A percentile compares a stretch with the other conserved stretches of the same genome.
Conservation (phyloP, 2,113 vertebrate species). For the Xenotilapia leptura region DNA sequence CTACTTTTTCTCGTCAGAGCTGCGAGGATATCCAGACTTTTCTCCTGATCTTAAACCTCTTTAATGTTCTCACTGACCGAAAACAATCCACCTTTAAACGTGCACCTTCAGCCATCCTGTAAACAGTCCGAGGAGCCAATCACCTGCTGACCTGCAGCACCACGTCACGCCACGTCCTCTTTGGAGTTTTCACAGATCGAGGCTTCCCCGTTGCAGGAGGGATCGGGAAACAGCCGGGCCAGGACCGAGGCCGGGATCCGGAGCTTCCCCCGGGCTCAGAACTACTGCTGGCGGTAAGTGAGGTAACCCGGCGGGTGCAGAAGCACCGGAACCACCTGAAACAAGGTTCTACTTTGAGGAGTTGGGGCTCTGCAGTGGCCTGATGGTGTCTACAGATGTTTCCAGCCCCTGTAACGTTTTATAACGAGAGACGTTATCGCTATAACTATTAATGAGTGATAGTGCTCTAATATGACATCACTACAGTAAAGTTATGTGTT, state of each 20-base stretch:
- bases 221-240: neutral
- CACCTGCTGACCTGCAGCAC: slow-evolving; percentile 23
- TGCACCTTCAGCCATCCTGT: neutral
- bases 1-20: neutral
- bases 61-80: neutral
- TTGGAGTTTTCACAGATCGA: neutral
- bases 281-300: neutral
- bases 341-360: neutral
- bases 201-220: neutral
- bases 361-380: neutral
- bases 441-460: neutral
- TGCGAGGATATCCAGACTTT: neutral
- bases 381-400: neutral
- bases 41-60: neutral
- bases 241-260: neutral
- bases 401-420: neutral
- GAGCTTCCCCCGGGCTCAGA: neutral
- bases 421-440: neutral
- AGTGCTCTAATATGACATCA: neutral
- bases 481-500: neutral
- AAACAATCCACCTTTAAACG: neutral
- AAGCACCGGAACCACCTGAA: neutral
- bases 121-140: slow-evolving; percentile 26
- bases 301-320: neutral
- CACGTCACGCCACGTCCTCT: neutral